Evolutionary conservation across 2,113 vertebrate genomes (phyloP), one percentile per base, ranked within the genome.

Genomic region (Formicarius rufipectus): DNA sequence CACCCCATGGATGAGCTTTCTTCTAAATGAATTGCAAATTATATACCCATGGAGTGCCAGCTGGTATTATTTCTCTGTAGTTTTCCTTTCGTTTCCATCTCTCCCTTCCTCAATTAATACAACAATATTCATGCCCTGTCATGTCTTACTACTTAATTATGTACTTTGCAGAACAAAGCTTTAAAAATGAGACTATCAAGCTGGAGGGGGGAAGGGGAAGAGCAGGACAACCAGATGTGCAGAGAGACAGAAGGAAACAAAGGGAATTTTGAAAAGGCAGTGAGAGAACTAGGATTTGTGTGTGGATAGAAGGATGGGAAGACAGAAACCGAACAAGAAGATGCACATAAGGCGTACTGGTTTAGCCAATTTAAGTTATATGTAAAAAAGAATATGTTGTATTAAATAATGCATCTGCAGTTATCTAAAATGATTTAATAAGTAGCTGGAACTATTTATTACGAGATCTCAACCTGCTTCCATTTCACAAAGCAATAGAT

Each of bases 71-170:
- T 84, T 66, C 84, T 77, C 87, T 58, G 35, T 20, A 90, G 87
- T 86, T 92, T 74, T 78, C 76, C 67, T 95, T 90, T 11, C 2
- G 76, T 82, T 94, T 91, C 67, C 30, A 45, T 49, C 77, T 87
- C 69, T 88, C 73, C 69, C 68, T 62, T 37, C 67, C 53, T 87
- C 95, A 95, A 88, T 96, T 96, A 96, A 90, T 76, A 82, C 74
- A 68, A 82, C 7, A 44, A 91, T 93, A 93, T 93, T 96, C 96
- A 95, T 94, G 78, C 74, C 95, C 95, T 94, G 93, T 91, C 84
- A 22, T 95, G 93, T 85, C 87, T 91, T 91, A 93, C 74, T 83
- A 82, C 84, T 95, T 97, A 93, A 97, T 96, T 96, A 96, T 31
- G 87, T 85, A 93, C 74, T 97, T 95, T 89, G 91, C 3, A 6